phyloP scores from a whole-genome alignment of 35 echinoderm and acorn worm genomes.

The Amphiura filiformis region DNA sequence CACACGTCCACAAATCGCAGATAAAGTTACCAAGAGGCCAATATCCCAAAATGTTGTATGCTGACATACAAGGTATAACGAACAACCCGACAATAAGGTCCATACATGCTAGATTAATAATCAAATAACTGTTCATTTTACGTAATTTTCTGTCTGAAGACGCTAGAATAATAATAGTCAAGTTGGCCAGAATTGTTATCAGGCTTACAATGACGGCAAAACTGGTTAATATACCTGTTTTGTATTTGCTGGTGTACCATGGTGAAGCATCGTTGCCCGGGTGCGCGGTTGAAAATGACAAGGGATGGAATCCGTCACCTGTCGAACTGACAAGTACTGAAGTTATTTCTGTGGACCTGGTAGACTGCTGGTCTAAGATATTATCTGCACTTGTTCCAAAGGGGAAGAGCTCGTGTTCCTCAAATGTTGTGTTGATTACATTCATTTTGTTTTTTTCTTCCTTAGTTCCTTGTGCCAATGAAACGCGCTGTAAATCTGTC shows the following conservation, averaged over 20 bases:
- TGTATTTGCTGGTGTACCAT: background rate
- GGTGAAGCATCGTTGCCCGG: background rate
- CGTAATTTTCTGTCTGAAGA: conserved; percentile 25
- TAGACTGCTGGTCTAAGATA: too few species aligned
- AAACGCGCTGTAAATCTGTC: too few species aligned
- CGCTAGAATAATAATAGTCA: conserved; percentile 36
- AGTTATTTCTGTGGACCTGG: too few species aligned
- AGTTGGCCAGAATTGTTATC: conserved; percentile 36
- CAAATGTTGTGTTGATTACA: too few species aligned
- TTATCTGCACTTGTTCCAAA: too few species aligned
- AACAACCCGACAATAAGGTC: conserved; percentile 50
- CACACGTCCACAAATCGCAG: conserved; percentile 51
- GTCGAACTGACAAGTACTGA: too few species aligned
- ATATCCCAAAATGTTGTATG: conserved; percentile 39
- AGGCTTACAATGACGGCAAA: conserved; percentile 4
- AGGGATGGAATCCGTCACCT: too few species aligned
- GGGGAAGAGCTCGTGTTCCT: too few species aligned
- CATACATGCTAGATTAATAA: conserved; percentile 41
- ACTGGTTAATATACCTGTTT: background rate
- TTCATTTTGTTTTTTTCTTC: too few species aligned
- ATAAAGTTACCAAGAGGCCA: conserved; percentile 34
- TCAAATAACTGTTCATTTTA: conserved; percentile 51
- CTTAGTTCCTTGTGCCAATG: too few species aligned
- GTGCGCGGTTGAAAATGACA: too few species aligned
- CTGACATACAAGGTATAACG: conserved; percentile 29